Conservation (phyloP, 2,797 vertebrate genomes). For the Ibycter americanus region DNA sequence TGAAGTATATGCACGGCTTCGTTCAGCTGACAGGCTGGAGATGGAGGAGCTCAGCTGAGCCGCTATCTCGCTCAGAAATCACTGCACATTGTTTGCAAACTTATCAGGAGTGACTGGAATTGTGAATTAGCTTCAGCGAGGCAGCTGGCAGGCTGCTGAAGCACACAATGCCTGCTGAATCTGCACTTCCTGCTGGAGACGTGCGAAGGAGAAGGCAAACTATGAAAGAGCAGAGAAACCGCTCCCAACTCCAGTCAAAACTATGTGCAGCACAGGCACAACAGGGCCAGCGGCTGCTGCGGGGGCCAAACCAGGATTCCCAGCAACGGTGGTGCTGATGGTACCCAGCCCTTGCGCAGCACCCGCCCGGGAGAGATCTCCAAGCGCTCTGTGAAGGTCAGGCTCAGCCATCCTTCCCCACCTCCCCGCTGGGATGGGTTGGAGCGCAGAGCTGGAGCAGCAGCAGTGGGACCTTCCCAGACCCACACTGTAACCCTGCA, state of each 20-base stretch:
- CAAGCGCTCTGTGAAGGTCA: not conserved
- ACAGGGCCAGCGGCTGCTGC: not conserved
- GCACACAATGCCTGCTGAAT: conserved; percentile 60
- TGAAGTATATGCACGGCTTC: not conserved
- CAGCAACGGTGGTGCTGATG: not conserved
- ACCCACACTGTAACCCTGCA: accelerated
- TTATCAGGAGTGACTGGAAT: conserved; percentile 52
- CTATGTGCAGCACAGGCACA: not conserved
- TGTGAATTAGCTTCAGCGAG: conserved; percentile 39
- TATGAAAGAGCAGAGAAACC: conserved; percentile 35
- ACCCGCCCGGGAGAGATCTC: not conserved
- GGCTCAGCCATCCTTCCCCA: not conserved
- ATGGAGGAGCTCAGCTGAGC: not conserved
- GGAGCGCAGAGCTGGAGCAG: not conserved
- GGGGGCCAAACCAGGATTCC: not conserved
- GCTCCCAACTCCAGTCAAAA: conserved; percentile 2
- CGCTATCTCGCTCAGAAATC: conserved; percentile 44
- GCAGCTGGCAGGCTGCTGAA: conserved; percentile 60
- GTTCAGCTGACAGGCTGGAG: not conserved
- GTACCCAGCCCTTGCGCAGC: not conserved
- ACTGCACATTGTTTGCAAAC: conserved; percentile 55
- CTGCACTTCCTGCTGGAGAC: conserved; percentile 65
- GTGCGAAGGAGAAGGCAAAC: conserved; percentile 54
- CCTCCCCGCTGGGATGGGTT: not conserved
- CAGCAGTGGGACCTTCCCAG: not conserved